phyloP scores from a whole-genome alignment of 2,888 invertebrate species.

The Dexiosoma caninum region DNA sequence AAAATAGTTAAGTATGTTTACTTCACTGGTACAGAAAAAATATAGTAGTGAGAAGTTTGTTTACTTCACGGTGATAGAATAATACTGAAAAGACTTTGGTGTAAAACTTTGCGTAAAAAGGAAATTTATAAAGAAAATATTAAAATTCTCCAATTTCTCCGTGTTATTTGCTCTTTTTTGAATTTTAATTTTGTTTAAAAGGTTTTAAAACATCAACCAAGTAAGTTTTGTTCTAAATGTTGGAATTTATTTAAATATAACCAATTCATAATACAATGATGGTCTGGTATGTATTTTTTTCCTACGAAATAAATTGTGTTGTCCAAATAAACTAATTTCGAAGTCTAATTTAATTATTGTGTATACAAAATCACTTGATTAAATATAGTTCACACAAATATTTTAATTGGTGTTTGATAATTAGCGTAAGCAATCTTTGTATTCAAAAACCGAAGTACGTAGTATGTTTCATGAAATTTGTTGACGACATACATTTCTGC shows the following conservation, averaged over 20 bases:
- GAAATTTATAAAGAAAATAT: conserved; percentile 17
- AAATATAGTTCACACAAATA: neutral
- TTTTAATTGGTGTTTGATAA: neutral
- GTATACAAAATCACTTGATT: neutral
- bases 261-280: neutral
- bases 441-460: neutral
- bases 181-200: conserved; percentile 34
- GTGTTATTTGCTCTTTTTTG: conserved; percentile 30
- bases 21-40: too few species aligned
- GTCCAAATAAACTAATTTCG: neutral
- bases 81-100: conserved; percentile 54
- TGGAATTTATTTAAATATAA: neutral
- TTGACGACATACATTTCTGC: conserved; percentile 1
- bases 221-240: conserved; percentile 31
- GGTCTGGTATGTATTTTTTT: conserved; percentile 33
- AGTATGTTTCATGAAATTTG: conserved; percentile 1
- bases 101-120: conserved; percentile 40
- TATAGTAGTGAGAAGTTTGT: too few species aligned
- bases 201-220: conserved; percentile 8
- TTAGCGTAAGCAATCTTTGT: neutral
- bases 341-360: neutral
- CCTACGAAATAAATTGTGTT: conserved; percentile 4
- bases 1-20: too few species aligned
- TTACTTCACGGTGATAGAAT: too few species aligned
- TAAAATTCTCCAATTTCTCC: conserved; percentile 7